Evolutionary conservation across 64 coral and sea anemone species (phyloP).

Genomic region (Montipora foliosa): DNA sequence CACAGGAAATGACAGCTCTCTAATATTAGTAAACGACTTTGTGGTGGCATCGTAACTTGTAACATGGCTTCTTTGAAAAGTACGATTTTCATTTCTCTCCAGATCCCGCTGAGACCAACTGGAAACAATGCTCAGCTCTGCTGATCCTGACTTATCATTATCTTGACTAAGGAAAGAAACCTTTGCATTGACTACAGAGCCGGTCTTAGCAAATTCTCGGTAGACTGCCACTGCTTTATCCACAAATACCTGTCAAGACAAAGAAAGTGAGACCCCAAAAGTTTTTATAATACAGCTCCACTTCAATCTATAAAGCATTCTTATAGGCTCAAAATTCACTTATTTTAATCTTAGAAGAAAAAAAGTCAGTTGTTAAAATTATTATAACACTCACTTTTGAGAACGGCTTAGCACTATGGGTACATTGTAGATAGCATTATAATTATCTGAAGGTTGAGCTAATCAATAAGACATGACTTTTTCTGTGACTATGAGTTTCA

Average conservation of each 20-base stretch:
- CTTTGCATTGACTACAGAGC: slow-evolving; percentile 9
- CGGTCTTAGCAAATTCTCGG: slow-evolving; percentile 3
- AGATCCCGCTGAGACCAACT: slow-evolving; percentile 85
- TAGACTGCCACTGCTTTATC: slow-evolving; percentile 39
- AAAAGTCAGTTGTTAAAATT: too few species aligned
- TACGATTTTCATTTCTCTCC: slow-evolving; percentile 75
- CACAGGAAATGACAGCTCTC: slow-evolving; percentile 67
- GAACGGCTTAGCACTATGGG: too few species aligned
- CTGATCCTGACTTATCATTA: not conserved
- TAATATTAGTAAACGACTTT: slow-evolving; percentile 12
- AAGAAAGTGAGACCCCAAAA: not conserved
- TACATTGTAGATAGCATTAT: too few species aligned
- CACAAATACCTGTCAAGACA: not conserved
- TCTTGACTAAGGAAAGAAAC: not conserved
- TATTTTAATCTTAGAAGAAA: too few species aligned
- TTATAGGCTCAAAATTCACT: too few species aligned
- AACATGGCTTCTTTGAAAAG: slow-evolving; percentile 71
- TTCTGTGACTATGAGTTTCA: too few species aligned
- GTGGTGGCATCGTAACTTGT: not conserved
- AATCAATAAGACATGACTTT: too few species aligned
- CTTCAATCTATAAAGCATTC: too few species aligned
- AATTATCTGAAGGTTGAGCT: too few species aligned
- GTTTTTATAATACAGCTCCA: too few species aligned
- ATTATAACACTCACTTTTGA: too few species aligned
- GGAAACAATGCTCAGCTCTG: slow-evolving; percentile 59